Percentiles rank a stretch among this genome's conserved stretches.
Conservation (phyloP, 2,888 invertebrate species). For the Diachrysia chrysitis region DNA sequence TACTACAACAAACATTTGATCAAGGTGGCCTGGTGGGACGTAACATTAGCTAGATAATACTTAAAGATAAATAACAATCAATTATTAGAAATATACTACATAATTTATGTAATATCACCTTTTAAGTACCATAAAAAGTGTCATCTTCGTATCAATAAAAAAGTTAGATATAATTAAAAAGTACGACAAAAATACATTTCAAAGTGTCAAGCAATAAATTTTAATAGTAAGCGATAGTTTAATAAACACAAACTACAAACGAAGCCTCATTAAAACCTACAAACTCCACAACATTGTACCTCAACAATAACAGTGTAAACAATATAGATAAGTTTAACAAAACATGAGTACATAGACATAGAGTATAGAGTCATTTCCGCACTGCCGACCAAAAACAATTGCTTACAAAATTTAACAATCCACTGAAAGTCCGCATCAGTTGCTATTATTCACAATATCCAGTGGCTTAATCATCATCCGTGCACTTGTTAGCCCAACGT, state of each 20-base stretch:
- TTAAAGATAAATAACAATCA: too few species aligned
- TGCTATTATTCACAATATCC: constrained; percentile 26
- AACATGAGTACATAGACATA: constrained; percentile 7
- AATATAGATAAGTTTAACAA: constrained; percentile 1
- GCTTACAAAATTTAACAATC: constrained; percentile 37
- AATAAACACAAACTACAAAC: background rate
- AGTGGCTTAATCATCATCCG: constrained; percentile 32
- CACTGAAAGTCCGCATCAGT: constrained; percentile 20
- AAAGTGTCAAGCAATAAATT: background rate
- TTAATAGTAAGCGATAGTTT: constrained; percentile 3
- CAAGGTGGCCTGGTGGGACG: too few species aligned
- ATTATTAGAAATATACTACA: too few species aligned
- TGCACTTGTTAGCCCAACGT: constrained; percentile 22
- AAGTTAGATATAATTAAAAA: too few species aligned
- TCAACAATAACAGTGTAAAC: background rate
- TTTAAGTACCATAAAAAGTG: too few species aligned
- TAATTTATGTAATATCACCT: too few species aligned
- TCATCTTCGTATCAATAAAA: too few species aligned
- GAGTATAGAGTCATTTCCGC: constrained; percentile 19
- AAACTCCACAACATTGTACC: background rate
- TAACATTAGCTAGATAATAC: too few species aligned
- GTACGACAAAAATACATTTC: too few species aligned
- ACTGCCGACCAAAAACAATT: constrained; percentile 27
- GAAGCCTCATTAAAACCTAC: background rate
- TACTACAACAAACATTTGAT: too few species aligned